These are phyloP conservation scores for Dreissena polymorpha DNA, from an alignment of 1,140 invertebrate genomes.

Conservation along the genomic window DNA sequence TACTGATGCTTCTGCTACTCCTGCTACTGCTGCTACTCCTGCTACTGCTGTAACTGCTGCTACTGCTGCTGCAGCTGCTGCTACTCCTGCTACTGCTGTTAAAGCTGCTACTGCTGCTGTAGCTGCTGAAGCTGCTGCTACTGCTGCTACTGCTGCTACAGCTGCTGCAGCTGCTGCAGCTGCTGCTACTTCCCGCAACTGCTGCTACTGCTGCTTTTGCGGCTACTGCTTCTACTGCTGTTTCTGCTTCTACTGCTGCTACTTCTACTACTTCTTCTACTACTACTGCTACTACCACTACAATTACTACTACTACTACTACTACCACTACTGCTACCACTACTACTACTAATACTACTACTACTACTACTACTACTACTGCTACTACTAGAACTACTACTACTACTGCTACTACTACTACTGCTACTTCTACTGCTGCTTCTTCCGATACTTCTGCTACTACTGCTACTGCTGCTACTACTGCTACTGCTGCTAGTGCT, in stretches of 20 bases:
- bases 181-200: neutral
- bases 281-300: neutral
- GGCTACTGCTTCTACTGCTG: neutral
- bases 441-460: neutral
- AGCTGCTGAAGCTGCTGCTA: no score
- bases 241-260: no score
- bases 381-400: neutral
- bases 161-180: neutral
- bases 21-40: neutral
- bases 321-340: neutral
- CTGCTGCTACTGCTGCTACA: neutral
- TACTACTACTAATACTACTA: constrained; percentile 1
- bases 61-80: neutral
- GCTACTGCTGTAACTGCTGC: neutral
- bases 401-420: constrained; percentile 1
- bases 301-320: neutral
- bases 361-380: constrained; percentile 2
- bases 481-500: neutral
- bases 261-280: neutral
- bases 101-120: neutral
- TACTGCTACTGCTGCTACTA: neutral
- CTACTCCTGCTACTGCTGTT: neutral
- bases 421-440: neutral
- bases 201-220: neutral
- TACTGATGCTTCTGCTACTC: neutral